Evolutionary conservation across 64 coral and sea anemone species (phyloP), one percentile per base, ranked within the genome.

Genomic region (Montipora foliosa): DNA sequence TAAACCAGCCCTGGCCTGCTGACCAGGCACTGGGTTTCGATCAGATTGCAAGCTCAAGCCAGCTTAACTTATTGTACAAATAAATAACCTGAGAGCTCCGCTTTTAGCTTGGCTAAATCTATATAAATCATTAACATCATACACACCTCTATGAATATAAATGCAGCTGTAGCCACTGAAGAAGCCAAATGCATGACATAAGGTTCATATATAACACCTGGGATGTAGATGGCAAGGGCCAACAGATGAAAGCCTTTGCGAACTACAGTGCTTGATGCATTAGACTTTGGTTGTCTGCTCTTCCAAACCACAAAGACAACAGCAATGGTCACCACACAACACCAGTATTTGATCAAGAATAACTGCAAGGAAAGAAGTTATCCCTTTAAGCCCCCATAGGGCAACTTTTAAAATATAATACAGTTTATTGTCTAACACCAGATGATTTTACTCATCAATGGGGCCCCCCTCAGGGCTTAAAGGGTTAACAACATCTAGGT

Each of bases 61-160:
- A 37, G 37, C 37, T 2, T 37, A 37, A 37, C 37, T 37, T 37
- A 37, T 37, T 37, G 1, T 37, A 37, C 0, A 0, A 37, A 37
- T 37, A 37, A 37, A 57, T 57, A 57, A 68, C 64, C 13, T 5
- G 64, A 37, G 37, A 37, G 0, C 12, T 68, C 17, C 1, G 4
- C 64, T 13, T 5, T 17, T 68, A 68, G 14, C 12, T 68, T 5
- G 8, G 17, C 64, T 5, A 68, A 68, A 68, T 14, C 16, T 17
- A 68, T 1, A 68, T 68, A 17, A 13, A 68, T 5, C 0, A 5
- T 13, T 12, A 68, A n/a, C 10, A 68, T 68, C 53, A 57, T 57
- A 57, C 17, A 51, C 91, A 99, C 98, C 95, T 99, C 98, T 59
- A 89, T 79, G 87, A 99, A 99, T 74, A 99, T 71, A 84, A 99